Evolutionary conservation across 2,113 vertebrate genomes (phyloP), one percentile per base, ranked within the genome.

Genomic region (Ceratotherium simum): DNA sequence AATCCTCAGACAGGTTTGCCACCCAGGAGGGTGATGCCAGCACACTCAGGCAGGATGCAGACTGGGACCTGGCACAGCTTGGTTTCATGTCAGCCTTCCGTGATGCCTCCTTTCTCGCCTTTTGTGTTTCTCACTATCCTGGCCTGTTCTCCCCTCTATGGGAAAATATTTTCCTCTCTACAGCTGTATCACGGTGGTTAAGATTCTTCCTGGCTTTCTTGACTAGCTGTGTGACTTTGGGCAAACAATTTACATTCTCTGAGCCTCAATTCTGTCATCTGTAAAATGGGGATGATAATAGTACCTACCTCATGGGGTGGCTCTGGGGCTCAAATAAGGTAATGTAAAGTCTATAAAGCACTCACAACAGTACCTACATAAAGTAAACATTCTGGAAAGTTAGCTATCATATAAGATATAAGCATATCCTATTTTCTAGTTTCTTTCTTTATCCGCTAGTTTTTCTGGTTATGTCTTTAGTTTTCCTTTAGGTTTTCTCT

Each of bases 351-450:
- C 8, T 48, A 11, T 5, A 62, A 64, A 78, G n/a, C 27, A 6
- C 21, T 69, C 33, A 58, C 2, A 23, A 42, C 6, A 29, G 36
- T 18, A 5, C 25, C 18, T 0, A 12, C 11, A 8, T 5, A 27
- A 18, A 69, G 23, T 2, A 73, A n/a, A 25, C 48, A 16, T 39
- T 11, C 17, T 0, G 0, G 23, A 8, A 80, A n/a, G 23, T 16
- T 13, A 54, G 36, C 56, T 31, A 0, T 39, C 0, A 18, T 60
- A 16, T 10, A 51, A 60, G 23, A 39, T 18, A 29, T 1, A 23
- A 60, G n/a, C 13, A 6, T 20, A 27, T 51, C 6, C 7, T 36
- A 4, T 36, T 65, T 48, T 39, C 23, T 21, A 46, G 13, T 60
- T 78, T 62, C 6, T 46, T 64, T 54, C 62, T 72, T n/a, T 60